Conservation (phyloP, 2,797 vertebrate genomes). For the Sparus aurata region DNA sequence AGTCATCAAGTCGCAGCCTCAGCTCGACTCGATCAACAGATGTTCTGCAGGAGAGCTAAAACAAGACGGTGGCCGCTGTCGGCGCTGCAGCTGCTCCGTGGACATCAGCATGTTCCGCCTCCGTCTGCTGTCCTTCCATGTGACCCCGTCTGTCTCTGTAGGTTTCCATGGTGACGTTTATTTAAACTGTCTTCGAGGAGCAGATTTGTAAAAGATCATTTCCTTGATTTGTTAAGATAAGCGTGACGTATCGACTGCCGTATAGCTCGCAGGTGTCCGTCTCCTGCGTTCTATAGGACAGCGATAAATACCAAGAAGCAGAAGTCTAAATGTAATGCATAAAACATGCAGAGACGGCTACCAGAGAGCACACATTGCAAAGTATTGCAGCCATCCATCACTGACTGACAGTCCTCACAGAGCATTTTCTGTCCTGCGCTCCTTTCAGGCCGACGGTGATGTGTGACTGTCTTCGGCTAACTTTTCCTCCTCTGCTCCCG, state of each 20-base stretch:
- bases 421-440: background rate
- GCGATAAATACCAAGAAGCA: background rate
- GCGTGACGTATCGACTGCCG: background rate
- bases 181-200: background rate
- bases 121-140: background rate
- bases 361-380: background rate
- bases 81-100: no score
- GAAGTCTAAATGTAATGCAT: background rate
- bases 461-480: background rate
- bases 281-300: background rate
- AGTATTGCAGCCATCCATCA: background rate
- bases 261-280: background rate
- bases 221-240: background rate
- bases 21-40: no score
- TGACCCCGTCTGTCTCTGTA: background rate
- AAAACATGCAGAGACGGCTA: background rate
- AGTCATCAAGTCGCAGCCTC: no score
- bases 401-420: background rate
- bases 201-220: background rate
- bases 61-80: no score
- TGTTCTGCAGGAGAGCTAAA: no score
- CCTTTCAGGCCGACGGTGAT: background rate
- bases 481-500: background rate
- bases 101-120: no score
- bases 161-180: background rate